A percentile compares a stretch with the other conserved stretches of the same genome.
These are phyloP conservation scores for Nesometra sesokonis DNA, from an alignment of 35 echinoderm and acorn worm genomes.

Conservation along the genomic window DNA sequence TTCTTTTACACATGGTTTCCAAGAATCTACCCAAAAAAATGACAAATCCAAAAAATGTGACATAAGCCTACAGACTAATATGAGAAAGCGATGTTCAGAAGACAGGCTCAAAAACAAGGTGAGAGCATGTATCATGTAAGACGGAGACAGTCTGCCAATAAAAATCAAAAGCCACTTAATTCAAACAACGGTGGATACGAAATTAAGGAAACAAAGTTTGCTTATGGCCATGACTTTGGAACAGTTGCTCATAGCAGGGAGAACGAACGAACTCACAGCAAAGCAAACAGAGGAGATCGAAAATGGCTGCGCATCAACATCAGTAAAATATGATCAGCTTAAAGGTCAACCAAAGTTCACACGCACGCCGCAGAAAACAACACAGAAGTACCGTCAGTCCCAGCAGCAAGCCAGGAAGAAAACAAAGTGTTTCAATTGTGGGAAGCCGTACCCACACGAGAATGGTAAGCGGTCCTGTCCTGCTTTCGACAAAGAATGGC, in stretches of 20 bases:
- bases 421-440: too few species aligned
- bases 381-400: too few species aligned
- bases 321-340: neutral
- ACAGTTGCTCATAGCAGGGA: neutral
- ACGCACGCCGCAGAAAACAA: too few species aligned
- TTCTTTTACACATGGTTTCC: too few species aligned
- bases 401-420: too few species aligned
- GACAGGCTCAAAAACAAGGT: too few species aligned
- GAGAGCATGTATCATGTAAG: neutral
- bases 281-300: neutral
- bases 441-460: too few species aligned
- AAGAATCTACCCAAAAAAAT: too few species aligned
- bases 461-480: neutral
- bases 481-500: neutral
- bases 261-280: neutral
- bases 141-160: conserved; percentile 1
- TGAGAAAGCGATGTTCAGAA: too few species aligned
- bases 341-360: too few species aligned
- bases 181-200: neutral
- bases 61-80: too few species aligned
- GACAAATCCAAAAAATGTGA: too few species aligned
- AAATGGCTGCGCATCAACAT: neutral
- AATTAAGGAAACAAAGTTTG: neutral
- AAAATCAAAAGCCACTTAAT: conserved; percentile 10
- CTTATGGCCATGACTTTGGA: neutral